A percentile compares a stretch with the other conserved stretches of the same genome.
Conservation (phyloP, 35 echinoderm and acorn worm genomes). For the Acanthaster planci region DNA sequence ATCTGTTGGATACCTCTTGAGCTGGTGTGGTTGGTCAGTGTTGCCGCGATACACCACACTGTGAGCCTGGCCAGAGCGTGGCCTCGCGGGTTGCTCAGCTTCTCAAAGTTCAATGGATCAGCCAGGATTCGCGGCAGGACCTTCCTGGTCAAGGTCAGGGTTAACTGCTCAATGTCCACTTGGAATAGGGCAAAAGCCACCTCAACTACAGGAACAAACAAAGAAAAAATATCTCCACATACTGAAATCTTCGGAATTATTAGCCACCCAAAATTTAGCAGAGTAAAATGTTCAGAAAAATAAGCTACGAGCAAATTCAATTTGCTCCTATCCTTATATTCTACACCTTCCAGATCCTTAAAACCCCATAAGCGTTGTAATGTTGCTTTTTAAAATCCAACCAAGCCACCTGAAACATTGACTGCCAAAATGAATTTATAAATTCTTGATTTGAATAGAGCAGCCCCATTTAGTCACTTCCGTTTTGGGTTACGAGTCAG, state of each 20-base stretch:
- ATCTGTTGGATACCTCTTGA: slow-evolving; percentile 54
- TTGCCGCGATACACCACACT: slow-evolving; percentile 85
- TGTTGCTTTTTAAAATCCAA: too few species aligned
- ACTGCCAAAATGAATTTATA: too few species aligned
- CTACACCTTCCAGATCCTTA: too few species aligned
- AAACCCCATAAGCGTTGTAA: too few species aligned
- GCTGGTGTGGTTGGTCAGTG: slow-evolving; percentile 84
- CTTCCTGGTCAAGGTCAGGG: slow-evolving; percentile 59
- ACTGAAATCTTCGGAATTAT: background rate
- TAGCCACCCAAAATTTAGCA: background rate
- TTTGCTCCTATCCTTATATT: too few species aligned
- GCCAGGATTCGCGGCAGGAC: slow-evolving; percentile 78
- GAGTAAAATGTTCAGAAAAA: background rate
- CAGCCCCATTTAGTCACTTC: too few species aligned
- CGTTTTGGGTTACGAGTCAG: too few species aligned
- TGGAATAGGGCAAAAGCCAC: slow-evolving; percentile 79
- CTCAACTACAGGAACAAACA: slow-evolving; percentile 55
- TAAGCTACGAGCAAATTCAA: background rate
- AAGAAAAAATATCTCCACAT: background rate
- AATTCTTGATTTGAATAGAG: too few species aligned
- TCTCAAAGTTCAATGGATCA: slow-evolving; percentile 57
- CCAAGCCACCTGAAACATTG: too few species aligned
- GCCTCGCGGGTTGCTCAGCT: slow-evolving; percentile 70
- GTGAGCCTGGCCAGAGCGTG: slow-evolving; percentile 79
- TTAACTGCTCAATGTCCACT: slow-evolving; percentile 90